Conservation (phyloP, 2,113 vertebrate genomes). For the Ochotona princeps region DNA sequence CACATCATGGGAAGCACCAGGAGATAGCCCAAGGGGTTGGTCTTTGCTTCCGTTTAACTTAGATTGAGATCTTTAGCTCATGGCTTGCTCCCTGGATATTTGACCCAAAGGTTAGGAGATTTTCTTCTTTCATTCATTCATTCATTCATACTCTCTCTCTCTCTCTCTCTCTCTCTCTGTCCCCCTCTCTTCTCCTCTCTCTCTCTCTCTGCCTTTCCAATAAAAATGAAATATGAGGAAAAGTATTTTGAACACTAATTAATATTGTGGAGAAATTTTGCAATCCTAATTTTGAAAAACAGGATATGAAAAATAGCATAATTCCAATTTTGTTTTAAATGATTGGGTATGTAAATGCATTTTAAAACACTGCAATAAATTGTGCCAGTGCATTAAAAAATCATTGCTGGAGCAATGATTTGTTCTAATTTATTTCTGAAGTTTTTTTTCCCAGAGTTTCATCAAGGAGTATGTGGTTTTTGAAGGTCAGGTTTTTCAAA, state of each 20-base stretch:
- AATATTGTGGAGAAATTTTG: not conserved
- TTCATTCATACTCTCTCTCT: no score
- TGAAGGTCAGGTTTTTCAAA: not conserved
- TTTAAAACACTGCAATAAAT: not conserved
- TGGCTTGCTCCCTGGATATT: no score
- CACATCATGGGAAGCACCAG: no score
- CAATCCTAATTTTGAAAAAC: constrained; percentile 19
- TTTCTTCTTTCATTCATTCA: no score
- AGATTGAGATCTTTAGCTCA: no score
- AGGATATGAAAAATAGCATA: constrained; percentile 19
- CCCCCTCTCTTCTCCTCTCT: no score
- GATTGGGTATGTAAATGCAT: not conserved
- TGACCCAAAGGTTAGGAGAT: no score
- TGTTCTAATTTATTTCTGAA: not conserved
- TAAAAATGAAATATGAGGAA: no score
- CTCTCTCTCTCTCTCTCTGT: no score
- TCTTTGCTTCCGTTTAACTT: no score
- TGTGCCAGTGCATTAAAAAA: not conserved
- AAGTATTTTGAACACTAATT: constrained; percentile 18
- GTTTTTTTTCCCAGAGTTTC: not conserved
- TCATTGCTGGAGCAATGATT: not conserved
- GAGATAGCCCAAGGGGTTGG: no score
- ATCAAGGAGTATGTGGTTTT: not conserved
- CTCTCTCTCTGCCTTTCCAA: no score
- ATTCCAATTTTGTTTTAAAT: constrained; percentile 45